phyloP scores from a whole-genome alignment of 2,797 vertebrate genomes.

The Calcarius lapponicus region DNA sequence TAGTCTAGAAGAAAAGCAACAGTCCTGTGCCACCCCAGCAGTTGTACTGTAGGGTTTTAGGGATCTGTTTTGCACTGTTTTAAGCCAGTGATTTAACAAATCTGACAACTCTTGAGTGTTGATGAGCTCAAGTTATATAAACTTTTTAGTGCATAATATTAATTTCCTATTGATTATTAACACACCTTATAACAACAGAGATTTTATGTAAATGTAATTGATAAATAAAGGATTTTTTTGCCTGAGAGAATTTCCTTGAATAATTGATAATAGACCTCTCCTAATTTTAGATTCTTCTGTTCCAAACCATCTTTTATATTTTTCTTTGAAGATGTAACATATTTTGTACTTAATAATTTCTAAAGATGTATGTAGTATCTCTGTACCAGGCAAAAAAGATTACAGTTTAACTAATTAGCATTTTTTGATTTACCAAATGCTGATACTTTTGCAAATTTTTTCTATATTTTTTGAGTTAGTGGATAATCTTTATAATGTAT shows the following conservation, averaged over 20 bases:
- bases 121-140: background rate
- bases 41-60: background rate
- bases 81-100: background rate
- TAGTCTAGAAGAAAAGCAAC: background rate
- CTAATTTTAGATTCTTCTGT: background rate
- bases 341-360: background rate
- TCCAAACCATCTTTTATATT: background rate
- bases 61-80: background rate
- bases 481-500: constrained; percentile 20
- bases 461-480: background rate
- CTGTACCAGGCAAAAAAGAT: background rate
- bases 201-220: background rate
- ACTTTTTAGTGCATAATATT: background rate
- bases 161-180: background rate
- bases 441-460: background rate
- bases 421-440: background rate
- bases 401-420: background rate
- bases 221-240: background rate
- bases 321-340: background rate
- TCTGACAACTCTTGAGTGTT: background rate
- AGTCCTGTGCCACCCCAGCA: background rate
- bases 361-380: background rate
- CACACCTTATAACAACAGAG: background rate
- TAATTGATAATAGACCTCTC: background rate
- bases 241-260: background rate